Base-by-base conservation (phyloP, 2,113 vertebrate genomes). In the Lophura nycthemera region DNA sequence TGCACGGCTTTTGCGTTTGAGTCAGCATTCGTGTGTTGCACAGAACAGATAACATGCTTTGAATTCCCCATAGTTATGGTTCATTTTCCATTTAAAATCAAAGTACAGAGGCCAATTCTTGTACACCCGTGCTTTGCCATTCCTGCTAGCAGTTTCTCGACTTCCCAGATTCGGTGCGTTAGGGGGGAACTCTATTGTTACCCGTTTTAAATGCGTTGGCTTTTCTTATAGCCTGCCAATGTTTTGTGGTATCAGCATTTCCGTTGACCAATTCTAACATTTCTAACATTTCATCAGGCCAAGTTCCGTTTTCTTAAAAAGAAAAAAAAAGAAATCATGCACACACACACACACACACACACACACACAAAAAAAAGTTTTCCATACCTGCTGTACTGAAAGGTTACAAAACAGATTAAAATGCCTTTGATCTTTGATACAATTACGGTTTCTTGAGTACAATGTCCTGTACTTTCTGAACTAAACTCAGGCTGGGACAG, bases 201-300 rank as follows among this genome's bases (percentile, higher is more conserved):
- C 83, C 32, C 30, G 22, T 66, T 54, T 70, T n/a, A 92, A 86
- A 59, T 61, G 36, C 20, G 13, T 88, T 77, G 9, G 32, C 18
- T 14, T 1, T 73, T 84, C 67, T 77, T 77, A 50, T 29, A 57
- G 20, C 30, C 45, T 81, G 54, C 15, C 7, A 20, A 47, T 29
- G 22, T 90, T 92, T 90, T 78, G 22, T 78, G 52, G 6, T 52
- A 47, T 78, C 74, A 89, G 61, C 77, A 65, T 61, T 91, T 92
- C 77, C 34, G 21, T 60, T 81, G 67, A 64, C 38, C 40, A 40
- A 36, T 82, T 92, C 56, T 38, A 27, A 17, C 27, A 54, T 30
- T 52, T 52, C 43, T 24, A 52, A 52, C 13, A 56, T 92, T n/a
- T 81, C 38, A 16, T 71, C 40, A 29, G 65, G 65, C 24, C 24